Base-by-base conservation (phyloP, 2,888 invertebrate genomes). In the Therioaphis trifolii region DNA sequence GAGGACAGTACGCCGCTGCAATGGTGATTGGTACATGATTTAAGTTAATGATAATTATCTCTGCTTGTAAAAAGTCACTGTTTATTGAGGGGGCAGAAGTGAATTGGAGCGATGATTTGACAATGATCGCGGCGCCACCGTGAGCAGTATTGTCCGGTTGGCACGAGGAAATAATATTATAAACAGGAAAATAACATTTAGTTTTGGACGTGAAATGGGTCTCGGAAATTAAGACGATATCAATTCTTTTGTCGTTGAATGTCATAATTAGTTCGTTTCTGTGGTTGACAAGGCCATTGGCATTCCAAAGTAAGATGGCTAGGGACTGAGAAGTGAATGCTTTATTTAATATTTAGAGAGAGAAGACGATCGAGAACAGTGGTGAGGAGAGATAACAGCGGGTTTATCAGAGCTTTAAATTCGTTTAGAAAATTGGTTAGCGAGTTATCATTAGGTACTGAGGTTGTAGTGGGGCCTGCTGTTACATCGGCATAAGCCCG, bases 181-280 rank as follows among this genome's bases (percentile, higher is more conserved):
- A 72, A 2, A 27, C 46, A 18, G n/a, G n/a, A n/a, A n/a, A n/a
- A n/a, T n/a, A n/a, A n/a, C n/a, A n/a, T n/a, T n/a, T n/a, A n/a
- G n/a, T 24, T 46, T 77, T 55, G 12, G 66, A 77, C 7, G 27
- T 63, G 66, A 43, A n/a, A n/a, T n/a, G n/a, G n/a, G n/a, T n/a
- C n/a, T n/a, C n/a, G n/a, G n/a, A n/a, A n/a, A n/a, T n/a, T n/a
- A n/a, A n/a, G n/a, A n/a, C n/a, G n/a, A n/a, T n/a, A n/a, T n/a
- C n/a, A n/a, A n/a, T n/a, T n/a, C 63, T 77, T 63, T 66, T 63
- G 43, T 58, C 40, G 15, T 63, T n/a, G n/a, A n/a, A n/a, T n/a
- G n/a, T n/a, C n/a, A n/a, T n/a, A n/a, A n/a, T n/a, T n/a, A n/a
- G n/a, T n/a, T n/a, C 66, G 7, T 58, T 63, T 49, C 27, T 77